A percentile compares a stretch with the other conserved stretches of the same genome.
Evolutionary conservation across 2,888 invertebrate species (phyloP).

Genomic region (Zaprionus lineosus): DNA sequence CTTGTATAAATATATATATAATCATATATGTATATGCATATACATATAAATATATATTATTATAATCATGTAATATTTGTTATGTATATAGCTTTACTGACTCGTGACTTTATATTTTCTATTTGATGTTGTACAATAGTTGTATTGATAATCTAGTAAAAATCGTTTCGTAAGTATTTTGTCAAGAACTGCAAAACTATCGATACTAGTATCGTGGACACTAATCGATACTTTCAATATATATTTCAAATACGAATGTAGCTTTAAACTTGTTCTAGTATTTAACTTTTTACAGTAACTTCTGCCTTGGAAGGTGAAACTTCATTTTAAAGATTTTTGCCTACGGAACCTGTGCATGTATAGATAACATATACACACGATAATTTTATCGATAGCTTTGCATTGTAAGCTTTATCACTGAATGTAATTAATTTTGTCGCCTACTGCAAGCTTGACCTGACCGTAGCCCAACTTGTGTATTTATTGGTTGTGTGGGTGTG

Average conservation of each 20-base stretch:
- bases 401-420: slow-evolving; percentile 22
- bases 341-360: no score
- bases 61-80: slow-evolving; percentile 6
- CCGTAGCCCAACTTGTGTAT: not conserved
- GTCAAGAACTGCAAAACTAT: not conserved
- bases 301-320: no score
- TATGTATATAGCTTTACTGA: slow-evolving; percentile 17
- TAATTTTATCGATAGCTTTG: not conserved
- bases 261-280: no score
- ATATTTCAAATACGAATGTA: no score
- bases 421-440: slow-evolving; percentile 23
- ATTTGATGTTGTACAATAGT: slow-evolving; percentile 27
- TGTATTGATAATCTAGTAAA: slow-evolving; percentile 12
- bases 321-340: no score
- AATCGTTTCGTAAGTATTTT: not conserved
- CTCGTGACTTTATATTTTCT: slow-evolving; percentile 6
- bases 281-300: no score
- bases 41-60: slow-evolving; percentile 8
- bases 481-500: not conserved
- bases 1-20: not conserved
- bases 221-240: not conserved
- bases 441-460: slow-evolving; percentile 27
- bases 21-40: slow-evolving; percentile 14
- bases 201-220: not conserved
- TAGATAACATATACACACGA: no score